Evolutionary conservation across 2,113 vertebrate species (phyloP), one percentile per base, ranked within the genome.

Genomic region (Chitala chitala): DNA sequence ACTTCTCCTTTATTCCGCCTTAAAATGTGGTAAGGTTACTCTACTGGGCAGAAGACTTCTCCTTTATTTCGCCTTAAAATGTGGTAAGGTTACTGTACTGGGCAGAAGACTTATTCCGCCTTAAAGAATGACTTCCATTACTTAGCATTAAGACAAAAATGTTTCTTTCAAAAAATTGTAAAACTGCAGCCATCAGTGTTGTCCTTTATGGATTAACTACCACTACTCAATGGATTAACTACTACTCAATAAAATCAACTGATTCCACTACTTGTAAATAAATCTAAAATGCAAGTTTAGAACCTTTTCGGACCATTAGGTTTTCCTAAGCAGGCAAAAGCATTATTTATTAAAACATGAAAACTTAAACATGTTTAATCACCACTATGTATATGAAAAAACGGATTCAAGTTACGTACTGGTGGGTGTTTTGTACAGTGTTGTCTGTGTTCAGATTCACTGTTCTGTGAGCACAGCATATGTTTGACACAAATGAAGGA

Each of bases 131-230:
- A n/a, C n/a, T n/a, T n/a, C n/a, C n/a, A n/a, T n/a, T n/a, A 20
- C 7, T 51, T 51, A 2, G 2, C 48, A 15, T 51, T 3, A 51
- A 51, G 12, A 1, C n/a, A n/a, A n/a, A 51, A 51, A 51, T 51
- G 20, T 51, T 51, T 20, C 12, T 10, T 51, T 51, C 12, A 51
- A 51, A 48, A 5, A 48, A 48, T 48, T 48, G 24, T 29, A 74
- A 31, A 65, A 56, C 33, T 56, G 64, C 64, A 75, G 73, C 50
- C 64, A 68, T n/a, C n/a, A n/a, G n/a, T n/a, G n/a, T n/a, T n/a
- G n/a, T n/a, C n/a, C n/a, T n/a, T n/a, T n/a, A n/a, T n/a, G n/a
- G n/a, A n/a, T n/a, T n/a, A n/a, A n/a, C n/a, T n/a, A n/a, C n/a
- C n/a, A 65, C 66, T 65, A 24, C 17, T 31, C 2, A 61, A 0